A percentile compares a stretch with the other conserved stretches of the same genome.
phyloP scores from a whole-genome alignment of 2,888 invertebrate species.

The Synanthedon andrenaeformis region DNA sequence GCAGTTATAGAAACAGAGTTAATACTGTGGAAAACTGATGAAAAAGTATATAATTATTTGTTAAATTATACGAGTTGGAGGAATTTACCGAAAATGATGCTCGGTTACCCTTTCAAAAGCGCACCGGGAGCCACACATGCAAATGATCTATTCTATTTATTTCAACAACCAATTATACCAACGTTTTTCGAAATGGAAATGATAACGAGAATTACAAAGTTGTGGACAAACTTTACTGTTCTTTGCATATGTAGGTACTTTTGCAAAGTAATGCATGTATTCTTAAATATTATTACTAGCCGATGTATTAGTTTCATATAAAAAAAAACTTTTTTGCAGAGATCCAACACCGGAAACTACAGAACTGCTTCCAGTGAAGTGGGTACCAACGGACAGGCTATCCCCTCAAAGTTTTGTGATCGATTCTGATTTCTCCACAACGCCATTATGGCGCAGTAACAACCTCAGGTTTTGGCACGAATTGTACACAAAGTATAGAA shows the following conservation, averaged over 20 bases:
- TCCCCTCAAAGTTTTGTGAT: conserved; percentile 31
- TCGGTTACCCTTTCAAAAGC: conserved; percentile 15
- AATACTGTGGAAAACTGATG: conserved; percentile 22
- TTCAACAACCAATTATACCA: conserved; percentile 24
- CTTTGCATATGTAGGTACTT: too few species aligned
- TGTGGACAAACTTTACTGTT: conserved; percentile 44
- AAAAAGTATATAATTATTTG: conserved; percentile 36
- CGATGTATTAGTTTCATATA: too few species aligned
- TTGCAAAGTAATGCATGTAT: too few species aligned
- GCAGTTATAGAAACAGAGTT: conserved; percentile 36
- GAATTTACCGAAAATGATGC: conserved; percentile 25
- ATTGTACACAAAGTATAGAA: conserved; percentile 37
- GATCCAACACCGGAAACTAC: conserved; percentile 39
- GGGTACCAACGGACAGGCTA: conserved; percentile 24
- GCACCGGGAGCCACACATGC: conserved; percentile 40
- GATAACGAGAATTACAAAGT: conserved; percentile 34
- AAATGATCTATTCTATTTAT: conserved; percentile 49
- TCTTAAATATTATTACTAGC: too few species aligned
- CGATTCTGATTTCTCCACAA: conserved; percentile 23
- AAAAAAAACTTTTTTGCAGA: conserved; percentile 15
- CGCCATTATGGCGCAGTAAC: conserved; percentile 34
- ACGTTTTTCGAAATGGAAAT: conserved; percentile 32
- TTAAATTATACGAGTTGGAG: conserved; percentile 37
- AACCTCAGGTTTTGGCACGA: conserved; percentile 26
- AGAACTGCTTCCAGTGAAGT: conserved; percentile 27